Evolutionary conservation across 35 echinoderm and acorn worm genomes (phyloP).

Genomic region (Stichopus chloronotus): DNA sequence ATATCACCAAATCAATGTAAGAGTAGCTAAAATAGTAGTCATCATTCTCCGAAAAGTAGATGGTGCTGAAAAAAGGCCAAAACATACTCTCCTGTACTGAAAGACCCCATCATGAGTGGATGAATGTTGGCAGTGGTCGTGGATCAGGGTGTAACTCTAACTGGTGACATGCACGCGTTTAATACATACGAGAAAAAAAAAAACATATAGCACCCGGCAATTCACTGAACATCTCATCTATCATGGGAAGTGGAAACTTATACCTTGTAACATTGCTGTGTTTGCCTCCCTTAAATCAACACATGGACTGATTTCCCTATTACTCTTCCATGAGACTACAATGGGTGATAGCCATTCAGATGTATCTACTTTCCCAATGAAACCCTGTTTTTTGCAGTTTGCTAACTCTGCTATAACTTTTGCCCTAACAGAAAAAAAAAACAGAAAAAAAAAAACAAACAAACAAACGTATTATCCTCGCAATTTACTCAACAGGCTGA

Average conservation of each 20-base stretch:
- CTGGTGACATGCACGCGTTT: slow-evolving; percentile 53
- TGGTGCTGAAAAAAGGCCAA: slow-evolving; percentile 19
- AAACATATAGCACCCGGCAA: slow-evolving; percentile 24
- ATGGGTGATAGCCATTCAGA: slow-evolving; percentile 60
- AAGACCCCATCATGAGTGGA: background rate
- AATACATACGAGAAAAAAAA: slow-evolving; percentile 54
- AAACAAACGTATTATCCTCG: no score
- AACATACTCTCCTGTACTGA: slow-evolving; percentile 60
- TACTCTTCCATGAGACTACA: slow-evolving; percentile 52
- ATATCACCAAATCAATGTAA: background rate
- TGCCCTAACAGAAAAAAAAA: slow-evolving; percentile 19
- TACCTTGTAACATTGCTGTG: slow-evolving; percentile 52
- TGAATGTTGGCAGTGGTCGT: background rate
- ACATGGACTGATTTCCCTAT: slow-evolving; percentile 54
- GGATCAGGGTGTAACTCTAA: slow-evolving; percentile 36
- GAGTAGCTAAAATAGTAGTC: slow-evolving; percentile 17
- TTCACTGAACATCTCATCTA: slow-evolving; percentile 55
- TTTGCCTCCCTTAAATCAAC: slow-evolving; percentile 63
- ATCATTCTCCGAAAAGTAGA: background rate
- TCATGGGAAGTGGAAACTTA: slow-evolving; percentile 69
- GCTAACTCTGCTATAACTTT: background rate
- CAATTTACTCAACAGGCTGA: no score
- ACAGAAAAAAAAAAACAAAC: no score
- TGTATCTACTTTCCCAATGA: slow-evolving; percentile 53
- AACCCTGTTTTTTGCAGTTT: slow-evolving; percentile 16